Base-by-base conservation (phyloP, 2,888 invertebrate genomes). In the Temnothorax unifasciatus region DNA sequence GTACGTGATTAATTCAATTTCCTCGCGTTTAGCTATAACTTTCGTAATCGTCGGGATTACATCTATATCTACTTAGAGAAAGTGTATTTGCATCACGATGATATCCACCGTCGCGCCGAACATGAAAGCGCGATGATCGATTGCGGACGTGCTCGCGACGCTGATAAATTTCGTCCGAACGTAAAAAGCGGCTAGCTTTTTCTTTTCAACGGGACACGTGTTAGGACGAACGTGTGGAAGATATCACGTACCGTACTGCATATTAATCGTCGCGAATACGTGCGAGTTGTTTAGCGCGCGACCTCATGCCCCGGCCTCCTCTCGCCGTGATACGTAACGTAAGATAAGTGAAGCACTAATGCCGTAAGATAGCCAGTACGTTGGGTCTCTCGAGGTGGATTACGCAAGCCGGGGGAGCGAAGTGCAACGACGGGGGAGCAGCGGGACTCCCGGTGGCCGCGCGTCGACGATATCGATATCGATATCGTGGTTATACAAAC, bases 231-330 rank as follows among this genome's bases (percentile, higher is more conserved):
- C 38, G 52, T 73, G 59, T 73, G 59, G 77, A 84, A 75, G 21
- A 85, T 90, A 91, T 84, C 91, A 85, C 88, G 90, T 88, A 88
- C 81, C 83, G 86, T 29, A 68, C 84, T 79, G 90, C 89, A 88
- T 92, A 91, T 92, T 92, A 90, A 92, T 91, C 90, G 88, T 79
- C 85, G 83, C 47, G 88, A 90, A 29, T 91, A 91, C 90, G 90
- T 90, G 91, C 88, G 86, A 91, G 92, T 90, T 87, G 88, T 91
- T 92, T 88, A 87, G 85, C 87, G 84, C 84, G 86, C 52, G 82
- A 21, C 61, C 44, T 57, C 50, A 34, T 47, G 54, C 52, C 71
- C 61, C 41, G 75, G 41, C 64, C 84, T 86, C 34, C 34, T 76
- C 87, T 85, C 83, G 57, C 84, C 59, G 71, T 52, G 63, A 82